Percentiles rank a stretch among this genome's conserved stretches.
phyloP scores from a whole-genome alignment of 2,888 invertebrate species.

The Protonemura montana region DNA sequence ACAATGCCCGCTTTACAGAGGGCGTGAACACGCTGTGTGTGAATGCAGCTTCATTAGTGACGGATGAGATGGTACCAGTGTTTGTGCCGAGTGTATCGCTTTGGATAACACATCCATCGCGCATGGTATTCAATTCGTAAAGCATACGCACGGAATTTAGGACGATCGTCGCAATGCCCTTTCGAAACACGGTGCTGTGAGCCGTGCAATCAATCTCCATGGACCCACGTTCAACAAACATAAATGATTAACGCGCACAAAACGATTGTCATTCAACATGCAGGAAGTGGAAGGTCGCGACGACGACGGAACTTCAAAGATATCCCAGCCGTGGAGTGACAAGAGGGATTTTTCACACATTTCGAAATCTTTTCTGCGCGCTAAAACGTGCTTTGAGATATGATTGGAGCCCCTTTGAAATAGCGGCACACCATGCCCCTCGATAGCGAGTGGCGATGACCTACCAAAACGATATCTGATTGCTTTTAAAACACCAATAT shows the following conservation, averaged over 20 bases:
- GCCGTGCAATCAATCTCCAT: not conserved
- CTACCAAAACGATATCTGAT: constrained; percentile 12
- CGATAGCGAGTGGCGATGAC: not conserved
- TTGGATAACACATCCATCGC: not conserved
- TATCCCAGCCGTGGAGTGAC: not conserved
- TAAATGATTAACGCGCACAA: constrained; percentile 4
- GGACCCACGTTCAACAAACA: not conserved
- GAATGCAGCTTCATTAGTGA: constrained; percentile 12
- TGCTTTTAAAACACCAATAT: constrained; percentile 12
- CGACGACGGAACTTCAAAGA: not conserved
- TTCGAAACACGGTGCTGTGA: not conserved
- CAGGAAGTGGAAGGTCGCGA: constrained; percentile 12
- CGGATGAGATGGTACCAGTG: not conserved
- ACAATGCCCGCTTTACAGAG: not conserved
- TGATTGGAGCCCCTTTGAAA: not conserved
- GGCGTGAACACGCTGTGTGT: not conserved
- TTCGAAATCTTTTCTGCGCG: not conserved
- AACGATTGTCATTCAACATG: constrained; percentile 12
- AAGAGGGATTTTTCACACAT: not conserved
- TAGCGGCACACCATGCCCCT: not conserved
- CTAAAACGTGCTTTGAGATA: not conserved
- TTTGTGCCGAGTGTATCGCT: not conserved
- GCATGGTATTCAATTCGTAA: not conserved
- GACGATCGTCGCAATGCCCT: not conserved
- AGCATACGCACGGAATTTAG: not conserved